Percentiles rank a stretch among this genome's conserved stretches.
Conservation (phyloP, 2,797 vertebrate species). For the Ctenosaura bakeri region DNA sequence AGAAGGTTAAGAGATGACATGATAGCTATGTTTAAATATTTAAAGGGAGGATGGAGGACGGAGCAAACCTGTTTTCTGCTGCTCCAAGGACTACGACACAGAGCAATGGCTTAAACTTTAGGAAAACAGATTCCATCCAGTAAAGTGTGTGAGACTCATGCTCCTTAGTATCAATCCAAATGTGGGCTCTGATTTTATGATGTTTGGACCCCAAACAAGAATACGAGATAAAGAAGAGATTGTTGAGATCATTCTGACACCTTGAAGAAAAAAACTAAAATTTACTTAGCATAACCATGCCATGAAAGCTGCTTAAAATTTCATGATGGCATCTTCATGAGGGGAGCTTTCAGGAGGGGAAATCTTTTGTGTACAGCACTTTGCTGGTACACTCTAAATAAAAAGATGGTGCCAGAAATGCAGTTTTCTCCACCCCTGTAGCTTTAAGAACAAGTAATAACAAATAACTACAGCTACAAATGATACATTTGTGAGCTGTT, state of each 20-base stretch:
- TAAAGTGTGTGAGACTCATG: background rate
- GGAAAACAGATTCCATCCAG: too few relatives aligned
- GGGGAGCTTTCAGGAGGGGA: background rate
- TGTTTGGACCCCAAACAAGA: background rate
- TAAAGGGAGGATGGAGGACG: too few relatives aligned
- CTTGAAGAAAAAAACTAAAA: background rate
- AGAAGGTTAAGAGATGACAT: too few relatives aligned
- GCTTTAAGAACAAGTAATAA: background rate
- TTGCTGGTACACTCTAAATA: background rate
- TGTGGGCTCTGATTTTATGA: background rate
- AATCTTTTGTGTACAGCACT: background rate
- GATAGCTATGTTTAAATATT: too few relatives aligned
- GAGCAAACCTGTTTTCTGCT: too few relatives aligned
- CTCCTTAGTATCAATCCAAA: background rate
- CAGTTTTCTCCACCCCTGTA: background rate
- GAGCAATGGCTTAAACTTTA: too few relatives aligned
- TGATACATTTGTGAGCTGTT: background rate
- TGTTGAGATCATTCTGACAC: background rate
- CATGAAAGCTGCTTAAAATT: background rate
- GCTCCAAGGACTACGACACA: too few relatives aligned
- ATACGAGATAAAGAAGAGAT: too few relatives aligned
- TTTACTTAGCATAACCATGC: background rate
- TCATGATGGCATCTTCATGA: background rate
- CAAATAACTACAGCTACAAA: background rate
- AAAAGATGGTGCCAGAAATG: background rate